phyloP scores from a whole-genome alignment of 2,888 invertebrate genomes.

The Matsumyia berberina region DNA sequence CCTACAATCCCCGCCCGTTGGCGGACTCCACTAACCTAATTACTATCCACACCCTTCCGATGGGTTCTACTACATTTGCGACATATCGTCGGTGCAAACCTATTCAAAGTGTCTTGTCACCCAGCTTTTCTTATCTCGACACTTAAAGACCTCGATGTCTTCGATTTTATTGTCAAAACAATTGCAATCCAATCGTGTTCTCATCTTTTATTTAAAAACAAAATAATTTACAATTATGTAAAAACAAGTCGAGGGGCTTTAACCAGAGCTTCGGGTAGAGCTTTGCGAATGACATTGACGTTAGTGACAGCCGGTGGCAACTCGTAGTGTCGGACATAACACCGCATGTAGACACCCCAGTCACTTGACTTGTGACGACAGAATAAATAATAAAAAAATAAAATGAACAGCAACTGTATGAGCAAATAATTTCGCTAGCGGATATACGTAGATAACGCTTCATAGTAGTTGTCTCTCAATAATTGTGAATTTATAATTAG shows the following conservation, averaged over 20 bases:
- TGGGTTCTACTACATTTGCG: not conserved
- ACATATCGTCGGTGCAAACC: slow-evolving; percentile 15
- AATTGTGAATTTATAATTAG: slow-evolving; percentile 31
- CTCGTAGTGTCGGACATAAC: slow-evolving; percentile 10
- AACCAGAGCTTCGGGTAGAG: not conserved
- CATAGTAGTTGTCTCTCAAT: not conserved
- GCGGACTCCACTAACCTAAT: not conserved
- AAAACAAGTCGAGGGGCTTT: not conserved
- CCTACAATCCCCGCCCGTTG: not conserved
- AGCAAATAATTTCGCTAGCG: slow-evolving; percentile 38
- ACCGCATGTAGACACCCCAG: not conserved
- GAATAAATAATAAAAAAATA: slow-evolving; percentile 22
- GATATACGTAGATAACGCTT: not conserved
- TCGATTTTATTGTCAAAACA: slow-evolving; percentile 10
- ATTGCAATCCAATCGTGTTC: no score
- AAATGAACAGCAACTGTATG: slow-evolving; percentile 36
- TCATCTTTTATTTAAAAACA: no score
- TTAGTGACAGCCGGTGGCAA: slow-evolving; percentile 18
- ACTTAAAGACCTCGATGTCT: slow-evolving; percentile 20
- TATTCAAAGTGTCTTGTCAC: not conserved
- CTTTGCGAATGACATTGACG: slow-evolving; percentile 44
- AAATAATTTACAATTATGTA: slow-evolving; percentile 15
- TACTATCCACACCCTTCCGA: not conserved
- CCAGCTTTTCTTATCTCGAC: slow-evolving; percentile 24
- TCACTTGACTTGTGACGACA: slow-evolving; percentile 31